phyloP scores from a whole-genome alignment of 2,888 invertebrate species.

The Torymus aiolomorphi region DNA sequence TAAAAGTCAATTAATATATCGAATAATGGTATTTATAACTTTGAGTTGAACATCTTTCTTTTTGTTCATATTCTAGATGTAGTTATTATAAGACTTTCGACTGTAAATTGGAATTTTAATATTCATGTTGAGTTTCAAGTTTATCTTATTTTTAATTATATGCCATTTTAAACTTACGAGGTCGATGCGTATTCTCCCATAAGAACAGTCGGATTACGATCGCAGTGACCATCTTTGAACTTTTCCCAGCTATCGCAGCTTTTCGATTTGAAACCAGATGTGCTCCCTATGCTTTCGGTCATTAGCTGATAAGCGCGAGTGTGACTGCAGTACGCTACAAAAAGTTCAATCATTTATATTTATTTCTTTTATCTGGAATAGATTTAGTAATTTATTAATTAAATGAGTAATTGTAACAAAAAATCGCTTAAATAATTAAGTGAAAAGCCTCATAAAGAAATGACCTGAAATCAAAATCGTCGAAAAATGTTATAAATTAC shows the following conservation, averaged over 20 bases:
- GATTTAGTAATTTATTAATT: too few relatives aligned
- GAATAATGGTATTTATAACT: too few relatives aligned
- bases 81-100: background rate
- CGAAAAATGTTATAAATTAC: too few relatives aligned
- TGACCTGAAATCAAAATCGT: too few relatives aligned
- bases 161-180: constrained; percentile 61
- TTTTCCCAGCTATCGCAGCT: constrained; percentile 79
- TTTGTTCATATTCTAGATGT: background rate
- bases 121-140: too few relatives aligned
- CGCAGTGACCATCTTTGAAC: constrained; percentile 76
- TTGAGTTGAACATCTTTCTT: too few relatives aligned
- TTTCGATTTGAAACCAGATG: constrained; percentile 78
- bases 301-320: constrained; percentile 81
- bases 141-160: too few relatives aligned
- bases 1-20: background rate
- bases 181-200: constrained; percentile 79
- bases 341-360: background rate
- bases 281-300: constrained; percentile 80
- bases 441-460: too few relatives aligned
- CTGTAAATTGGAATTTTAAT: too few relatives aligned
- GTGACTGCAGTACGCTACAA: constrained; percentile 81
- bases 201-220: constrained; percentile 66
- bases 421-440: too few relatives aligned
- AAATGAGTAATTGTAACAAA: too few relatives aligned
- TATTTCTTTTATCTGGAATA: too few relatives aligned